Evolutionary conservation across 2,888 invertebrate species (phyloP), one percentile per base, ranked within the genome.

Genomic region (Cinara cedri): DNA sequence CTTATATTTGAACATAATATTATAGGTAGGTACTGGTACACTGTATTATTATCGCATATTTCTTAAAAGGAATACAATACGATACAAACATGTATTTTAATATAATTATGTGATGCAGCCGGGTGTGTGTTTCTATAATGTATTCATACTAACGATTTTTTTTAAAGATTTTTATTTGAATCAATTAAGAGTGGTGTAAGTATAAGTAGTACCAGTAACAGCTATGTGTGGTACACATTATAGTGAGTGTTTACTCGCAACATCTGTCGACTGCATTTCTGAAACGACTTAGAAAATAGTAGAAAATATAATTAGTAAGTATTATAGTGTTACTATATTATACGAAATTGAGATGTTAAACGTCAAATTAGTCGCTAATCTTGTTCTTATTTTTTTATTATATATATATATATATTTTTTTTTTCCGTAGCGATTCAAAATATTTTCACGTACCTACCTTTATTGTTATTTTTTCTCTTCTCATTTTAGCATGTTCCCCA

Each of bases 281-380:
- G 3, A 14, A 9, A 10, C 46, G 42, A 46, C 46, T 9, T 65
- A 21, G 16, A 44, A 19, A 8, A 63, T 63, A 24, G n/a, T n/a
- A n/a, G n/a, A n/a, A n/a, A 4, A 34, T 34, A 34, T 34, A 34
- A 34, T 34, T 34, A 34, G 44, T 62, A 19, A 63, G 9, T 14
- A 21, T 16, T 21, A 65, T n/a, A 65, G 34, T 9, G n/a, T 21
- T 57, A 21, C 34, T 21, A 9, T 42, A 24, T 21, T 34, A 34
- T 34, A 60, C 60, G 24, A 68, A 68, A 72, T 46, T 57, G n/a
- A 60, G 46, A 60, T 3, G 72, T 72, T 60, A 26, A 46, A 49
- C 26, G 26, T 60, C 26, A 72, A 72, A 72, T 60, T 60, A 72
- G 60, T 72, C 26, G 72, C 72, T 60, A 71, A 71, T 71, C 44